Conservation (phyloP, 2,113 vertebrate genomes). For the Centropristis striata region DNA sequence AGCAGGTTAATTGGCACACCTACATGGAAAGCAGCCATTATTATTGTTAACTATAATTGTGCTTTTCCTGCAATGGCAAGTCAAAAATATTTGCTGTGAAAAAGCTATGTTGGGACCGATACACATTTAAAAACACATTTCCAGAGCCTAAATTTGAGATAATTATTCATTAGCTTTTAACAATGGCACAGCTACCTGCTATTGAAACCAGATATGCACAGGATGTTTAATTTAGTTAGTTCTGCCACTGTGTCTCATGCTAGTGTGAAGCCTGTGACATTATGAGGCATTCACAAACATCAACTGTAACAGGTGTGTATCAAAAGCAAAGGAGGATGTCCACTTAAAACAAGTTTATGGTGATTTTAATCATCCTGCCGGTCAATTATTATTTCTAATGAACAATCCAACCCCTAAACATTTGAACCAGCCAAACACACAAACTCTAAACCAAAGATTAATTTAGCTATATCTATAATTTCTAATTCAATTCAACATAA, state of each 20-base stretch:
- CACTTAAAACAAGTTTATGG: conserved; percentile 62
- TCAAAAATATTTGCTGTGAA: conserved; percentile 32
- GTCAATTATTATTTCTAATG: too few species aligned
- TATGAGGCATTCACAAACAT: conserved; percentile 50
- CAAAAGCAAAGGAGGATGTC: conserved; percentile 66
- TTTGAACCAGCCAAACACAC: not conserved
- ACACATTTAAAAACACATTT: not conserved
- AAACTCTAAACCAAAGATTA: not conserved
- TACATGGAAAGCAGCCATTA: not conserved
- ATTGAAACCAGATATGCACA: not conserved
- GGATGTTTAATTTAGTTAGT: conserved; percentile 1
- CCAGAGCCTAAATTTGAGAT: not conserved
- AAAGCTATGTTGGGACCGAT: not conserved
- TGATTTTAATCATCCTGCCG: too few species aligned
- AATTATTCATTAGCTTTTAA: not conserved
- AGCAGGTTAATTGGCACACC: not conserved
- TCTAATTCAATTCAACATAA: too few species aligned
- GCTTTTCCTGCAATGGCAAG: conserved; percentile 14
- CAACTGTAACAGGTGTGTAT: not conserved
- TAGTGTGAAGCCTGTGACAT: conserved; percentile 2
- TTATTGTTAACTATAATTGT: not conserved
- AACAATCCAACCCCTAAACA: not conserved
- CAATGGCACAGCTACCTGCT: not conserved
- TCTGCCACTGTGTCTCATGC: not conserved
- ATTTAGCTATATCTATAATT: not conserved